phyloP scores from a whole-genome alignment of 2,113 vertebrate species.

The Chitala chitala region DNA sequence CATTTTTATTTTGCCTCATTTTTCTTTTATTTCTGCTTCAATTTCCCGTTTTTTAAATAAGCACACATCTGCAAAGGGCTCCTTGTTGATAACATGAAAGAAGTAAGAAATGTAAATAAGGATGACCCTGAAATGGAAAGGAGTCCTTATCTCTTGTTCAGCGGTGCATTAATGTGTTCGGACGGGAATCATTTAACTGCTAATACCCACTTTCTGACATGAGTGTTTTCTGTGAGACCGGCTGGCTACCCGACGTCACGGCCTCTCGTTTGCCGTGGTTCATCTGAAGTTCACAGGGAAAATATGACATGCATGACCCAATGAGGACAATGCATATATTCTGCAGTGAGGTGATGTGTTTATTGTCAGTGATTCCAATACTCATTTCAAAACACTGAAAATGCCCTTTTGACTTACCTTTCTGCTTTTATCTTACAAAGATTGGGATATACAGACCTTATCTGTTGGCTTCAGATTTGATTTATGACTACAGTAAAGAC shows the following conservation, averaged over 20 bases:
- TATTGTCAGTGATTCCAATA: neutral
- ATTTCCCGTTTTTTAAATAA: slow-evolving; percentile 47
- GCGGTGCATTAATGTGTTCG: slow-evolving; percentile 45
- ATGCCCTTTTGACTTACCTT: neutral
- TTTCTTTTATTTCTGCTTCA: neutral
- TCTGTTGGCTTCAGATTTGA: neutral
- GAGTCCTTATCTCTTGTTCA: slow-evolving; percentile 35
- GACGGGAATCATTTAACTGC: slow-evolving; percentile 32
- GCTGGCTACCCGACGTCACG: neutral
- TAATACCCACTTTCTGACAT: slow-evolving; percentile 14
- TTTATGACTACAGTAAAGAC: neutral
- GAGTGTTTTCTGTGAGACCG: neutral
- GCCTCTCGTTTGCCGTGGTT: slow-evolving; percentile 23
- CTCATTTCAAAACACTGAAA: neutral
- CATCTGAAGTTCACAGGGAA: neutral
- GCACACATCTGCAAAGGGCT: slow-evolving; percentile 32
- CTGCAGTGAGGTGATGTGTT: neutral
- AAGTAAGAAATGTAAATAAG: slow-evolving; percentile 52
- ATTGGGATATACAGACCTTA: neutral
- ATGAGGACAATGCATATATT: neutral
- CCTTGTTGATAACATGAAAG: slow-evolving; percentile 38
- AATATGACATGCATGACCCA: slow-evolving; percentile 2
- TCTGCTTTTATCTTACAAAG: neutral
- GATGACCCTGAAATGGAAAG: slow-evolving; percentile 29
- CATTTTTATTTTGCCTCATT: neutral